Percentiles rank a stretch among this genome's conserved stretches.
phyloP scores from a whole-genome alignment of 1,140 invertebrate genomes.

The Neodiprion fabricii region DNA sequence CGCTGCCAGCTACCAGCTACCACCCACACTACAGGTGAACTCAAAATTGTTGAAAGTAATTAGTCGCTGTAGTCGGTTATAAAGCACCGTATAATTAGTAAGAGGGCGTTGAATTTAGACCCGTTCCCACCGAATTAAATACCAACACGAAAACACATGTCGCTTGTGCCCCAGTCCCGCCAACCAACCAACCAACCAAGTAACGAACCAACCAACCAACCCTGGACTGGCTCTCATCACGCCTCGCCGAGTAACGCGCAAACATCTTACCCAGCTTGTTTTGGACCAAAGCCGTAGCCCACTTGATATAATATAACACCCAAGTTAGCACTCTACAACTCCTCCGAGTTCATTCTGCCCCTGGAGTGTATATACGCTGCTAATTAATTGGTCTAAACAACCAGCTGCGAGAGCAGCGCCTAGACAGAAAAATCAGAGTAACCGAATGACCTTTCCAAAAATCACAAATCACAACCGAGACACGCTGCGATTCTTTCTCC shows the following conservation, averaged over 20 bases:
- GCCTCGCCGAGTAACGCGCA: background rate
- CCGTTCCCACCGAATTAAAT: background rate
- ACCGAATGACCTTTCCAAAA: too few species aligned
- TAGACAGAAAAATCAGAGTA: too few species aligned
- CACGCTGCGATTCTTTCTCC: too few species aligned
- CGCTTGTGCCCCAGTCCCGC: background rate
- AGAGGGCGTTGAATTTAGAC: background rate
- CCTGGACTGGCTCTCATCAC: constrained; percentile 1
- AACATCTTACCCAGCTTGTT: background rate
- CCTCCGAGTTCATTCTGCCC: background rate
- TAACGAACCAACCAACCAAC: background rate
- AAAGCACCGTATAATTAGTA: background rate
- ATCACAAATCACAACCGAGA: too few species aligned
- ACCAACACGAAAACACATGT: background rate
- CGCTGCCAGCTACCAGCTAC: background rate
- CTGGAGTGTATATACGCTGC: background rate
- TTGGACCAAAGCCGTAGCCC: background rate
- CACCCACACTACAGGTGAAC: background rate
- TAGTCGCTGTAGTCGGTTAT: constrained; percentile 2
- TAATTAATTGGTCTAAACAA: background rate
- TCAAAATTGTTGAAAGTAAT: background rate
- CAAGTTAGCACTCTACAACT: background rate
- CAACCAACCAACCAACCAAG: background rate
- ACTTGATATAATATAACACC: background rate
- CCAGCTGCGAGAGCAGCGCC: background rate